Conservation (phyloP, 2,113 vertebrate species). For the Mesoclemmys tuberculata region DNA sequence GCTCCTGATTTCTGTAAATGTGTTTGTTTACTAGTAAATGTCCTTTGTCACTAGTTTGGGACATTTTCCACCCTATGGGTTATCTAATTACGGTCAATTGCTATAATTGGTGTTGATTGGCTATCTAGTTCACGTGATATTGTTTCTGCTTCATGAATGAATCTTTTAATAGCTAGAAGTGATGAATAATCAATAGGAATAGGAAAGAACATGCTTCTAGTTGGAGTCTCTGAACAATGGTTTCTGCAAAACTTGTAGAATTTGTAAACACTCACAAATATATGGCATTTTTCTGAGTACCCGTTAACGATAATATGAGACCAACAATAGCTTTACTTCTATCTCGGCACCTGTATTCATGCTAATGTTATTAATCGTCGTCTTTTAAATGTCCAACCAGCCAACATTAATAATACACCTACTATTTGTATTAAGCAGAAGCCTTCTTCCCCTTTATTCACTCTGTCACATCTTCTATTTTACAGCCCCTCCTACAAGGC, state of each 20-base stretch:
- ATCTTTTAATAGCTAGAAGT: conserved; percentile 32
- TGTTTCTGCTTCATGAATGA: conserved; percentile 41
- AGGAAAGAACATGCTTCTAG: conserved; percentile 44
- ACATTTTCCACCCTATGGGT: conserved; percentile 15
- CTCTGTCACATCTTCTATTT: not conserved
- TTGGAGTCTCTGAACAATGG: not conserved
- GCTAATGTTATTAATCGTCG: not conserved
- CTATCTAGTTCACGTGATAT: not conserved
- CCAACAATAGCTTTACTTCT: no score
- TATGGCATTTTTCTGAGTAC: not conserved
- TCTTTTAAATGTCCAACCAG: not conserved
- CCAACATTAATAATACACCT: not conserved
- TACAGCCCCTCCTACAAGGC: conserved; percentile 21
- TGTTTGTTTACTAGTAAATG: not conserved
- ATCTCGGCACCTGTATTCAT: not conserved
- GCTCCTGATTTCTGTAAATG: not conserved
- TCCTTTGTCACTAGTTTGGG: not conserved
- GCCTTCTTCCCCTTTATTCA: not conserved
- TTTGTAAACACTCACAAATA: not conserved
- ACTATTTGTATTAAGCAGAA: not conserved
- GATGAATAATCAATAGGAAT: conserved; percentile 23
- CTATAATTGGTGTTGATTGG: not conserved
- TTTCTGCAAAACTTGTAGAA: conserved; percentile 19
- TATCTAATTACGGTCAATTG: conserved; percentile 15
- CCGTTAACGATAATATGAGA: not conserved